These are phyloP conservation scores for Ceratoteleas bidentatus DNA, from an alignment of 1,140 invertebrate species.

Conservation along the genomic window DNA sequence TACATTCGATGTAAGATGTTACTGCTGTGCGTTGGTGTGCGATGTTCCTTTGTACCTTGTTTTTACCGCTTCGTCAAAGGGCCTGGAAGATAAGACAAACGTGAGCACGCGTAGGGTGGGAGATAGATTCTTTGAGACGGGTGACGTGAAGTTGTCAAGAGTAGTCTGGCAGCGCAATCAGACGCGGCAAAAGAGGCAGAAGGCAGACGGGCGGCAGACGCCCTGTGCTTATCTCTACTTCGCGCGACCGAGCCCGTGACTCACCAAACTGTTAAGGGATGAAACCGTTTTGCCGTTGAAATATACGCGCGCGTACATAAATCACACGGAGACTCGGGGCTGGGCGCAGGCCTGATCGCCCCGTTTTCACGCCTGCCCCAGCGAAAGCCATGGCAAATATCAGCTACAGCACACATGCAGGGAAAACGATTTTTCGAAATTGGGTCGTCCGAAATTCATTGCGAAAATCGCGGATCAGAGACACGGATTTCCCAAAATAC, in stretches of 20 bases:
- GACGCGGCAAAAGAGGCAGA: conserved; percentile 66
- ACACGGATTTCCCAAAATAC: no score
- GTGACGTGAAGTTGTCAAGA: conserved; percentile 65
- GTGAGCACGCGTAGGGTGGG: conserved; percentile 33
- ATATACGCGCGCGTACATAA: conserved; percentile 62
- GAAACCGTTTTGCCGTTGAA: conserved; percentile 75
- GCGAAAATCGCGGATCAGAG: no score
- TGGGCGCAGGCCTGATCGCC: background rate
- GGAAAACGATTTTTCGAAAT: no score
- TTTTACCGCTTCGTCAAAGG: conserved; percentile 31
- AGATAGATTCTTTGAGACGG: conserved; percentile 50
- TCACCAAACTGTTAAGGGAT: conserved; percentile 80
- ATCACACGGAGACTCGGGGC: conserved; percentile 6
- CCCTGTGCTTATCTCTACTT: conserved; percentile 75
- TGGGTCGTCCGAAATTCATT: no score
- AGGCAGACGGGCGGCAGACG: conserved; percentile 80
- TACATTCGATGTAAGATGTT: no score
- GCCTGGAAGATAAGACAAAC: conserved; percentile 33
- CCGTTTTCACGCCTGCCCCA: no score
- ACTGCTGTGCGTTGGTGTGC: no score
- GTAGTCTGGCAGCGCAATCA: conserved; percentile 64
- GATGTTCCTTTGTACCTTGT: no score
- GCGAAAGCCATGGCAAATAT: no score
- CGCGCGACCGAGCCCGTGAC: conserved; percentile 74
- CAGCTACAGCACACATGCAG: no score